Percentiles rank a stretch among this genome's conserved stretches.
Evolutionary conservation across 2,797 vertebrate genomes (phyloP).

Genomic region (Enteromius viviparus): DNA sequence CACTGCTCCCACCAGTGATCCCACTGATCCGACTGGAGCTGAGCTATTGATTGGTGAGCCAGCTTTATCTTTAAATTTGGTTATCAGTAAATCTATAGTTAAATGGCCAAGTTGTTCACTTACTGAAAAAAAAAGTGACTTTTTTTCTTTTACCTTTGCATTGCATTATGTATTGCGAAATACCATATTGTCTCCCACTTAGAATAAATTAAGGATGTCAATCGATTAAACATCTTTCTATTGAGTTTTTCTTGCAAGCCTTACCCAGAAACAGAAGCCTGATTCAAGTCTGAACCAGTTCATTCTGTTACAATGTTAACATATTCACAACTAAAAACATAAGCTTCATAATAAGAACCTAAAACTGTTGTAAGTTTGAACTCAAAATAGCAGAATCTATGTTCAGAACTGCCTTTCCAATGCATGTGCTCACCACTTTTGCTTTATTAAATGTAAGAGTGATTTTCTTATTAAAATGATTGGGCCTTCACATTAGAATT

Average conservation of each 20-base stretch:
- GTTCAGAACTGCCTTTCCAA: conserved; percentile 21
- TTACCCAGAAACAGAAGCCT: too few species aligned
- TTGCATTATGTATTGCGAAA: too few species aligned
- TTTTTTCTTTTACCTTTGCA: too few species aligned
- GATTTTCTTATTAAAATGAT: conserved; percentile 16
- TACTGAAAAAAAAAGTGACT: too few species aligned
- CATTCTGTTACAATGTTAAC: too few species aligned
- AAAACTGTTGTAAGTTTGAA: neutral
- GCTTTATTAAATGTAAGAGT: conserved; percentile 4
- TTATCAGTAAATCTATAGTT: conserved; percentile 16
- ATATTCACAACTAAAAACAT: too few species aligned
- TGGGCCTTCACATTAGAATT: conserved; percentile 10
- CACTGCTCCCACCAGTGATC: conserved; percentile 38
- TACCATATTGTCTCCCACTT: neutral
- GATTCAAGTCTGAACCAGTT: too few species aligned
- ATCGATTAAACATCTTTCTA: neutral
- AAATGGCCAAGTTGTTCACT: too few species aligned
- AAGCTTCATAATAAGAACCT: too few species aligned
- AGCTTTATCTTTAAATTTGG: conserved; percentile 17
- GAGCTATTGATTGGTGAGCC: conserved; percentile 46
- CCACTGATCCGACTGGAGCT: conserved; percentile 42
- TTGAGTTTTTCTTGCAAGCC: neutral
- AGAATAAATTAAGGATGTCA: neutral
- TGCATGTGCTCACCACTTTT: neutral
- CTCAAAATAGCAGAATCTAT: conserved; percentile 20